A percentile compares a stretch with the other conserved stretches of the same genome.
Conservation (phyloP, 2,113 vertebrate species). For the Aegithalos caudatus region DNA sequence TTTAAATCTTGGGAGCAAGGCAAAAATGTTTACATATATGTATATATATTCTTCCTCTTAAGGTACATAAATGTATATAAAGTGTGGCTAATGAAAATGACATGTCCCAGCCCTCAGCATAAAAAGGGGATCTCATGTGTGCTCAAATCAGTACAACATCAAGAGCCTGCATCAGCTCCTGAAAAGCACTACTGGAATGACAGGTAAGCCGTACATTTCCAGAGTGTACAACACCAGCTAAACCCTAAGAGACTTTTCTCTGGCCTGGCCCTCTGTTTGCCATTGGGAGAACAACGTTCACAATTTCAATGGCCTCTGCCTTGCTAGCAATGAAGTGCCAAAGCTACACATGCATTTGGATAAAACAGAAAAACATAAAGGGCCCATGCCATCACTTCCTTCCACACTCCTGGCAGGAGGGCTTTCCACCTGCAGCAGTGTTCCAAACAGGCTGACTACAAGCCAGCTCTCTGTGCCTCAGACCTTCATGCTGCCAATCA, state of each 20-base stretch:
- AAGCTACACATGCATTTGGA: neutral
- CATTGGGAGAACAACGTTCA: neutral
- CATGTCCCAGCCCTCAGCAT: neutral
- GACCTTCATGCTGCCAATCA: neutral
- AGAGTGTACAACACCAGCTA: neutral
- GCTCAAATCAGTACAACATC: neutral
- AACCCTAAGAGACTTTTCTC: neutral
- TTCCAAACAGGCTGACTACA: neutral
- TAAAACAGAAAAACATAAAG: neutral
- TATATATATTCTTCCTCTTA: neutral
- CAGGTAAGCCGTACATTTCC: neutral
- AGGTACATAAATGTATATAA: neutral
- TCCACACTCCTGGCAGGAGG: neutral
- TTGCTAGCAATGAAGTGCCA: neutral
- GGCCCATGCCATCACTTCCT: neutral
- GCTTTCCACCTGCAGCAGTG: neutral
- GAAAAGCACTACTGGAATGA: neutral
- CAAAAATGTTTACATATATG: neutral
- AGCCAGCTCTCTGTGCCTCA: neutral
- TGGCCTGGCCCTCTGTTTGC: neutral
- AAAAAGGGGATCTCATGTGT: neutral
- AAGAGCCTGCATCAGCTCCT: neutral
- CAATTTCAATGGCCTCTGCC: neutral
- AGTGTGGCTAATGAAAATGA: neutral
- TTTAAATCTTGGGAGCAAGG: neutral